Evolutionary conservation across 2,797 vertebrate genomes (phyloP).

Genomic region (Sparidentex hasta): DNA sequence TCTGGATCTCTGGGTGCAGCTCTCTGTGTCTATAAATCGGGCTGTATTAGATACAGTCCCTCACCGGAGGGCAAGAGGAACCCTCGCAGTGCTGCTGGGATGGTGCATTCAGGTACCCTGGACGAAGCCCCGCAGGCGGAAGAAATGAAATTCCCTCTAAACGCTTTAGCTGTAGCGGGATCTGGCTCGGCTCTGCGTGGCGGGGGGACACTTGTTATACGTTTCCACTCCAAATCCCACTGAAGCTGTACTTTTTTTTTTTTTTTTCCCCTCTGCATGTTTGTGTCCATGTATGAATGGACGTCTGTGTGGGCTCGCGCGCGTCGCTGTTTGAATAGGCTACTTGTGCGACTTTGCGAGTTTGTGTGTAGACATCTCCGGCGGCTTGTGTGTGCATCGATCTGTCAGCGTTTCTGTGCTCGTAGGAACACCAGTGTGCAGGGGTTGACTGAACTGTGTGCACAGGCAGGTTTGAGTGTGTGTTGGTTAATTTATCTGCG

Average conservation of each 20-base stretch:
- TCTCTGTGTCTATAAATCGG: conserved; percentile 49
- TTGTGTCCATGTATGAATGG: conserved; percentile 50
- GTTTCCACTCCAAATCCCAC: conserved; percentile 53
- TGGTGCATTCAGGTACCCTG: conserved; percentile 51
- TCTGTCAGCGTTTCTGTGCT: conserved; percentile 26
- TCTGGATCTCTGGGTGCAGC: conserved; percentile 5
- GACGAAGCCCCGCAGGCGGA: conserved; percentile 28
- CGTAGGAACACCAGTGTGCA: conserved; percentile 1
- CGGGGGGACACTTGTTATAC: conserved; percentile 47
- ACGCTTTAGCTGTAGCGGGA: conserved; percentile 36
- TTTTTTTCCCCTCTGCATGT: neutral
- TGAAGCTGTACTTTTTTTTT: conserved; percentile 15
- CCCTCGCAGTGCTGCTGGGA: conserved; percentile 30
- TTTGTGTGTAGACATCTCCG: neutral
- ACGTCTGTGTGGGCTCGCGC: conserved; percentile 35
- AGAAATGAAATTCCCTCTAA: conserved; percentile 52
- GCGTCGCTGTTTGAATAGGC: conserved; percentile 54
- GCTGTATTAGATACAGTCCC: conserved; percentile 57
- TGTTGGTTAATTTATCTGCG: neutral
- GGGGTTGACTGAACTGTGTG: conserved; percentile 19
- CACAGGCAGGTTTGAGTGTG: neutral
- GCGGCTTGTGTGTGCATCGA: neutral
- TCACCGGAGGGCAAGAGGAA: conserved; percentile 3
- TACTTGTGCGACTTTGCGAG: conserved; percentile 46
- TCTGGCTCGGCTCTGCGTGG: conserved; percentile 52